phyloP scores from a whole-genome alignment of 2,113 vertebrate species.

The Phycodurus eques region DNA sequence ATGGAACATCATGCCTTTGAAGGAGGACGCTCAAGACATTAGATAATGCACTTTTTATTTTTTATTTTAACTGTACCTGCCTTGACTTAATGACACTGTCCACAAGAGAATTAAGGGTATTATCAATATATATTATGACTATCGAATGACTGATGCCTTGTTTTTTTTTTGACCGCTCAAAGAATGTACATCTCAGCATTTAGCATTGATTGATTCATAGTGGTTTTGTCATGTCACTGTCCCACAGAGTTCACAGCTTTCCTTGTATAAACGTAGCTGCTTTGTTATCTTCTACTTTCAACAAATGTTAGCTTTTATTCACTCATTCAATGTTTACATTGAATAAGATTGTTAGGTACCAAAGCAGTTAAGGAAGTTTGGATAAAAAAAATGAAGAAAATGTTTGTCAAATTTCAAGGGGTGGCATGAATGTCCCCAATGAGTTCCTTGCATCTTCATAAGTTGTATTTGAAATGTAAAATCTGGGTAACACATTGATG shows the following conservation, averaged over 20 bases:
- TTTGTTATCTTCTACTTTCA: constrained; percentile 8
- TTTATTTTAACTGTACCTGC: constrained; percentile 39
- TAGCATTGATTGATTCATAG: constrained; percentile 5
- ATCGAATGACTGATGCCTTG: constrained; percentile 47
- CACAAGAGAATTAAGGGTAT: constrained; percentile 44
- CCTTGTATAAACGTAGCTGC: constrained; percentile 22
- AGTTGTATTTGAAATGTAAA: constrained; percentile 3
- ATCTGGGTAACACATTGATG: constrained; percentile 36
- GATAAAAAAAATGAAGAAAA: background rate
- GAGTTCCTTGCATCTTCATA: constrained; percentile 10
- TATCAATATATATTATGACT: constrained; percentile 67
- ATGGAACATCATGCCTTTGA: constrained; percentile 96
- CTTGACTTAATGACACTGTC: constrained; percentile 32
- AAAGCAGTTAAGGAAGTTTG: constrained; percentile 33
- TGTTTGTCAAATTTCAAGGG: constrained; percentile 2
- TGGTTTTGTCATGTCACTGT: constrained; percentile 24
- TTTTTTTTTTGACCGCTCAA: constrained; percentile 28
- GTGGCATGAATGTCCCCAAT: constrained; percentile 9
- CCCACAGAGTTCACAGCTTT: constrained; percentile 12
- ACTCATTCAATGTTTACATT: constrained; percentile 14
- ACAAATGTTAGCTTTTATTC: constrained; percentile 12
- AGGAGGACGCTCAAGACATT: constrained; percentile 85
- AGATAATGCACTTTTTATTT: constrained; percentile 53
- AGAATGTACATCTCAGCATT: constrained; percentile 20
- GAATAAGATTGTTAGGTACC: constrained; percentile 27